Evolutionary conservation across 1,140 invertebrate species (phyloP), one percentile per base, ranked within the genome.

Genomic region (Saccostrea glomerata): DNA sequence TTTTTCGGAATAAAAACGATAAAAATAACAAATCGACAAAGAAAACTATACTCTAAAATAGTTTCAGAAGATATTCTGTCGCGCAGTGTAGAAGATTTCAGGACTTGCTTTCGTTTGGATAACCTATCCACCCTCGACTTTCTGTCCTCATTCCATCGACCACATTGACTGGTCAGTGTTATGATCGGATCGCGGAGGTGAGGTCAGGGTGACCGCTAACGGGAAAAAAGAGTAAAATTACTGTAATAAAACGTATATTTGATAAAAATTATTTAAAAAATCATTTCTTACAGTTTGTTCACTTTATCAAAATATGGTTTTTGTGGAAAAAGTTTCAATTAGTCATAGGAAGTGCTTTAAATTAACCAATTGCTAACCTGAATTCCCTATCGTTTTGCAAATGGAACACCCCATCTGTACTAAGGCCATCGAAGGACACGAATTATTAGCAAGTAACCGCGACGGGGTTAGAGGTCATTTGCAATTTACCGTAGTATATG

Each of bases 351-450:
- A 77, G 3, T 77, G 25, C 25, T 13, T 4, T 25, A 36, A 77
- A 77, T 77, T 77, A 77, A 77, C 25, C 36, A 36, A 77, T 77
- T 77, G 30, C 12, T 63, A 77, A 77, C 70, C 70, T 30, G 70
- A 12, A 30, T 30, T 25, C 70, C 70, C 70, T 12, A 30, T 17
- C 7, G 0, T 15, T 63, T 15, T 77, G 23, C 12, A 15, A 77
- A 15, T 77, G 70, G 70, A 77, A 77, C 36, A 30, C 15, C 13
- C 70, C 70, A 77, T 77, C 11, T 77, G 25, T 77, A 77, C 70
- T 77, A 77, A 77, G 70, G 70, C 70, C 70, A 77, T 77, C 70
- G 70, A 77, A 77, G 70, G 70, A 77, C 70, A 77, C 70, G 70
- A 77, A 25, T 30, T 77, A 30, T 77, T 77, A 77, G 70, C 70